Base-by-base conservation (phyloP, 35 echinoderm and acorn worm genomes). In the Diadema setosum region DNA sequence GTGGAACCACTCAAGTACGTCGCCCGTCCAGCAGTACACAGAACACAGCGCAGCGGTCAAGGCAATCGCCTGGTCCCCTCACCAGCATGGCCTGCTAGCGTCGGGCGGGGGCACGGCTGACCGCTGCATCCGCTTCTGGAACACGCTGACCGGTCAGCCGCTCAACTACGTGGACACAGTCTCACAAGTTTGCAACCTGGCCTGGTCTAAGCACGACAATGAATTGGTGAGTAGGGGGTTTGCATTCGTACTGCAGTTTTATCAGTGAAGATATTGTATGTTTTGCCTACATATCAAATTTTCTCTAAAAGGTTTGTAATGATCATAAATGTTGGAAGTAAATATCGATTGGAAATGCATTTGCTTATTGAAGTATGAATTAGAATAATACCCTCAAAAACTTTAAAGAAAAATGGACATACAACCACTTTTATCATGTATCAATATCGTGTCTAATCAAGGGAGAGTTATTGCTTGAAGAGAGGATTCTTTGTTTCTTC, bases 141-240 rank as follows among this genome's bases (percentile, higher is more conserved):
- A 99, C 45, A 95, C 96, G 0, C 41, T 95, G 3, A 95, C 93
- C 0, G 89, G 93, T 5, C 92, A 95, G 44, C 93, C 96, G 2
- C 89, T 99, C 15, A 94, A 99, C 74, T 91, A 81, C 5, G 93
- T 99, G 36, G 96, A 99, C 45, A 99, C 96, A 17, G 96, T 93
- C 18, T 99, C 96, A 63, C 96, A 99, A 84, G 96, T 99, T 60
- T 99, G 96, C 89, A 99, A 99, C 58, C 90, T 99, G 60, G 93
- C 96, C n/a, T 99, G 96, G 96, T 99, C 96, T 0, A 99, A 99
- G 49, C 96, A 99, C 69, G 92, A 94, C 60, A 98, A 99, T 91
- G 96, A 99, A 86, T 74, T 99, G 89, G 96, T 98, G 56, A 81
- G 96, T 8, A n/a, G 37, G 63, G 21, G 29, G 21, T 67, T 1